A percentile compares a stretch with the other conserved stretches of the same genome.
Evolutionary conservation across 2,888 invertebrate genomes (phyloP).

Genomic region (Diploptera punctata): DNA sequence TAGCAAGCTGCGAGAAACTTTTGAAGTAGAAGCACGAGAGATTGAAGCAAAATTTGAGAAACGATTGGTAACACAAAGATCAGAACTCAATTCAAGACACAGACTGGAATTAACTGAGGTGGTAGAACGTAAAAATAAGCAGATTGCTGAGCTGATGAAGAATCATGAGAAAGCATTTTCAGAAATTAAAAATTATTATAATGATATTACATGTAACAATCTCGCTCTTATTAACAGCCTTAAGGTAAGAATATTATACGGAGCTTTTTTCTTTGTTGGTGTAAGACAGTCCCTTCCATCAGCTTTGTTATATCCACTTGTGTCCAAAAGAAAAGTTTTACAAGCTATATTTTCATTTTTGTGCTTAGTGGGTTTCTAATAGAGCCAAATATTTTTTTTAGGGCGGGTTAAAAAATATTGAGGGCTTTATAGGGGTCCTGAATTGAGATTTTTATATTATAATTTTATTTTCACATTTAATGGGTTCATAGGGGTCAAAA

Average conservation of each 20-base stretch:
- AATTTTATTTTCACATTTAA: no score
- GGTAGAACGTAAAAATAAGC: constrained; percentile 90
- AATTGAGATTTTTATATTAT: no score
- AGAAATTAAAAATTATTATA: constrained; percentile 94
- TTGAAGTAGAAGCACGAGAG: constrained; percentile 71
- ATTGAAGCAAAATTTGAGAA: constrained; percentile 75
- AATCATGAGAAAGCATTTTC: constrained; percentile 86
- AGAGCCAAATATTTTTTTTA: no score
- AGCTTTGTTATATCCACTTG: no score
- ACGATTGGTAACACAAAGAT: constrained; percentile 73
- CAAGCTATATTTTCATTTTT: no score
- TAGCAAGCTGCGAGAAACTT: constrained; percentile 66
- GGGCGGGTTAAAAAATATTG: no score
- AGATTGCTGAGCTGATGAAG: constrained; percentile 77
- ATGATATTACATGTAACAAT: constrained; percentile 93
- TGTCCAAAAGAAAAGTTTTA: no score
- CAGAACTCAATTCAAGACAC: constrained; percentile 74
- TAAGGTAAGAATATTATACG: constrained; percentile 70
- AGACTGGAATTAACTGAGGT: constrained; percentile 87
- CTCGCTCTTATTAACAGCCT: constrained; percentile 88
- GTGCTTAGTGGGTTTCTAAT: no score
- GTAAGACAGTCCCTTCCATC: no score
- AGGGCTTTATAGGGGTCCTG: no score
- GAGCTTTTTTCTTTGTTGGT: no score
- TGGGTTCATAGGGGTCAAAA: no score